phyloP scores from a whole-genome alignment of 2,888 invertebrate genomes.

The Bellardia bayeri region DNA sequence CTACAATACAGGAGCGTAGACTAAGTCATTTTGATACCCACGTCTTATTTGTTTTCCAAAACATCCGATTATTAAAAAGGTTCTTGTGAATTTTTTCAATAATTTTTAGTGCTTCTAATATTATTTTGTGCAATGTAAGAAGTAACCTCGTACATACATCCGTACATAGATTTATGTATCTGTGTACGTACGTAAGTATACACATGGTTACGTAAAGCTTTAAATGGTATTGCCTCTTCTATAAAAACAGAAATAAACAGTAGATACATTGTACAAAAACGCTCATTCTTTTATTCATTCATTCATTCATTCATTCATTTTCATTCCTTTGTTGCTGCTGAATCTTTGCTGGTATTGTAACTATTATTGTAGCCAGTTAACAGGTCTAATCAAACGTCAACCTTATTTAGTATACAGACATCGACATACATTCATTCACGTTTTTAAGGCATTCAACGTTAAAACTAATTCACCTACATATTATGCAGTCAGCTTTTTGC shows the following conservation, averaged over 20 bases:
- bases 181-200: neutral
- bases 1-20: too few relatives aligned
- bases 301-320: neutral
- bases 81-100: too few relatives aligned
- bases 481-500: constrained; percentile 62
- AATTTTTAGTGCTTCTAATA: neutral
- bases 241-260: neutral
- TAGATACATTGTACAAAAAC: neutral
- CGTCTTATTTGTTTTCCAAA: too few relatives aligned
- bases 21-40: too few relatives aligned
- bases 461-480: constrained; percentile 67
- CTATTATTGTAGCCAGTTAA: constrained; percentile 34
- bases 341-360: constrained; percentile 1
- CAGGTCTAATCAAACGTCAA: constrained; percentile 64
- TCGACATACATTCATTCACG: constrained; percentile 62
- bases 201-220: constrained; percentile 28
- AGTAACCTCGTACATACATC: neutral
- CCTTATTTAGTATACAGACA: constrained; percentile 57
- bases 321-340: neutral
- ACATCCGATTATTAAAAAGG: too few relatives aligned
- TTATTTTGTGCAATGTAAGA: neutral
- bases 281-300: neutral
- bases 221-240: constrained; percentile 42
- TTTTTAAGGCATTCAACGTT: constrained; percentile 49
- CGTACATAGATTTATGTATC: neutral